phyloP scores from a whole-genome alignment of 2,113 vertebrate genomes.

The Scolopax mira region DNA sequence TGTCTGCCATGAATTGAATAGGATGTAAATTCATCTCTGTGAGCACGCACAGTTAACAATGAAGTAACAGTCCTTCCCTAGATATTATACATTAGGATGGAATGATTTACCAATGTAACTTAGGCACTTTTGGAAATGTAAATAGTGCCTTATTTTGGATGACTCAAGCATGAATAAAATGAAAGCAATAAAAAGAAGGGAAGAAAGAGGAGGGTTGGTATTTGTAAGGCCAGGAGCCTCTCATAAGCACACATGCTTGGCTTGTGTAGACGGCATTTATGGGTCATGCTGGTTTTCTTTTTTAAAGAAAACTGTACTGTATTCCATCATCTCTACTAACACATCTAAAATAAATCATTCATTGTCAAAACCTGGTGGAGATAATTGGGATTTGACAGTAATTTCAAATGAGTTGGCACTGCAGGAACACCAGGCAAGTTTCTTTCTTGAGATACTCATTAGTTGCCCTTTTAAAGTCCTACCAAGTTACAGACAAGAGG shows the following conservation, averaged over 20 bases:
- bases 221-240: neutral
- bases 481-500: neutral
- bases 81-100: neutral
- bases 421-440: neutral
- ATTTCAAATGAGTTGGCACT: neutral
- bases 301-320: neutral
- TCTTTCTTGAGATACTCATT: neutral
- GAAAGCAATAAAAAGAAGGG: neutral
- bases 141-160: neutral
- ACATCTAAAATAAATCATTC: neutral
- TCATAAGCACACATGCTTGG: neutral
- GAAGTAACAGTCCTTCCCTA: neutral
- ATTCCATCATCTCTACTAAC: neutral
- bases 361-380: neutral
- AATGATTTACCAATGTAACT: neutral
- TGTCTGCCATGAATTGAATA: neutral
- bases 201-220: neutral
- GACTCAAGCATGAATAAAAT: neutral
- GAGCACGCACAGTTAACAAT: neutral
- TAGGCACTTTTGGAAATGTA: neutral
- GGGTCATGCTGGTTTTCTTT: neutral
- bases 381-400: neutral
- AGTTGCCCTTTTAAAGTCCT: neutral
- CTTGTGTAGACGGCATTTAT: slow-evolving; percentile 7
- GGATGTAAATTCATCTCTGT: neutral